Base-by-base conservation (phyloP, 2,113 vertebrate species). In the Orcinus orca region DNA sequence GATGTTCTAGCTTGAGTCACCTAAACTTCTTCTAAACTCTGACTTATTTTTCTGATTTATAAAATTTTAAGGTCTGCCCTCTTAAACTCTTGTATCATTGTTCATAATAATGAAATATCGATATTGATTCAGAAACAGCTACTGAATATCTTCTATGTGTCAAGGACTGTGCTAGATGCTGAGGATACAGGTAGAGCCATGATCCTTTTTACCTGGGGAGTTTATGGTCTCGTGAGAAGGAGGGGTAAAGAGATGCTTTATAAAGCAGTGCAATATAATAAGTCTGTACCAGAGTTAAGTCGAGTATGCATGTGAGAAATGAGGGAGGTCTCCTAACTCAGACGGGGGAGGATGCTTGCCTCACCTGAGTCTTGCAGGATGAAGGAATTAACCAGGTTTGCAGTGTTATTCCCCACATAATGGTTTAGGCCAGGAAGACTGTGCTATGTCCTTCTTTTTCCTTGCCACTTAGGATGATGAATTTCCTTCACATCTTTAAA, bases 41-140 rank as follows among this genome's bases (percentile, higher is more conserved):
- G 95, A 93, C 53, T 96, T 90, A 96, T 83, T 94, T 95, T 96
- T 87, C 76, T 90, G 53, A 92, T 93, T 93, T 83, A 90, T 83
- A 53, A 85, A 74, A 60, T 70, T 84, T 89, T 63, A 93, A 97
- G 67, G 26, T 93, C 60, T 81, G 17, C 38, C 41, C 33, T 18
- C 53, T 76, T 65, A 29, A 83, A 50, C 14, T 53, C 29, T 62
- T 80, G 90, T 21, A 12, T 36, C 38, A 36, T 47, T 65, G 29
- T 90, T 95, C 70, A 76, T 86, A 63, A 88, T 58, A 50, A 79
- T 82, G 65, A 97, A 84, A 76, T 86, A 71, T 21, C 55, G 80
- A 17, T 50, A 79, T 74, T 91, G 55, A 93, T 68, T 97, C 60
- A 53, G 44, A 96, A 76, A 74, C 31, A 18, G 21, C 71, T 77